Evolutionary conservation across 1,140 invertebrate genomes (phyloP).

Genomic region (Brachionus calyciflorus): DNA sequence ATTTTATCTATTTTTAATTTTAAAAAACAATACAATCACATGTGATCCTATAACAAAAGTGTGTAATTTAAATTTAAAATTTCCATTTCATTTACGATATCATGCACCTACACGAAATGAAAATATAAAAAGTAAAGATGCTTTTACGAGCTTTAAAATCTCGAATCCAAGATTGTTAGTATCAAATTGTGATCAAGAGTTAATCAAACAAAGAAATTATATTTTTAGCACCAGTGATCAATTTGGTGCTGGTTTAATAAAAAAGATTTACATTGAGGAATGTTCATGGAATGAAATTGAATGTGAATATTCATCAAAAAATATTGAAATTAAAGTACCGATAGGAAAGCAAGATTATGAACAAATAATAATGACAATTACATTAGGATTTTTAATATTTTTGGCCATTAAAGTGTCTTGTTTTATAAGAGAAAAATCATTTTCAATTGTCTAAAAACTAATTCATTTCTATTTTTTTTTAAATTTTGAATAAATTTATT

Average conservation of each 20-base stretch:
- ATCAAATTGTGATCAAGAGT: background rate
- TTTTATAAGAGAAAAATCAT: too few species aligned
- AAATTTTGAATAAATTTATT: too few species aligned
- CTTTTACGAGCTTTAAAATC: background rate
- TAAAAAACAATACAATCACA: background rate
- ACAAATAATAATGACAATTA: background rate
- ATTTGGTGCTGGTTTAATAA: background rate
- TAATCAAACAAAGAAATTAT: background rate
- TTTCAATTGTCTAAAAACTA: too few species aligned
- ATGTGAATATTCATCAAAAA: background rate
- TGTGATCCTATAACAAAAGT: background rate
- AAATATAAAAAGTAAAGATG: background rate
- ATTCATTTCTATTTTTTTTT: too few species aligned
- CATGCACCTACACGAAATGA: background rate
- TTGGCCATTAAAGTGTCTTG: background rate
- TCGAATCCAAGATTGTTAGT: background rate
- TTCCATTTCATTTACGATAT: conserved; percentile 22
- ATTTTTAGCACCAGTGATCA: background rate
- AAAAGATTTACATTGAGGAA: background rate
- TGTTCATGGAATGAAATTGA: conserved; percentile 7
- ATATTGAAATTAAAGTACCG: background rate
- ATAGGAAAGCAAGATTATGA: background rate
- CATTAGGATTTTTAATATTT: conserved; percentile 18
- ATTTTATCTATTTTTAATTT: background rate
- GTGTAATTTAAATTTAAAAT: background rate